Evolutionary conservation across 2,888 invertebrate genomes (phyloP).

Genomic region (Pasiphila rectangulata): DNA sequence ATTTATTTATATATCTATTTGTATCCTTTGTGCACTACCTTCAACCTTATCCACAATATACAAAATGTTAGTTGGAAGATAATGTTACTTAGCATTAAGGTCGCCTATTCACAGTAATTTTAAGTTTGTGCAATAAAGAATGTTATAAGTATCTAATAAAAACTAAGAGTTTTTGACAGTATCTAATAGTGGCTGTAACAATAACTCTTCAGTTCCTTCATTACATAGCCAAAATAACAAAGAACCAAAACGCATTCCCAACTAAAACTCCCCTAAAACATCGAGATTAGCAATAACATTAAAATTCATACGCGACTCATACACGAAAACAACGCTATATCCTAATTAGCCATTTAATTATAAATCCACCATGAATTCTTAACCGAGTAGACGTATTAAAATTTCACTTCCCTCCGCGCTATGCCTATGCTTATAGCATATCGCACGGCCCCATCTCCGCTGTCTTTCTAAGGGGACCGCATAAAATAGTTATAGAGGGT

Average conservation of each 20-base stretch:
- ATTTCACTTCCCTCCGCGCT: constrained; percentile 72
- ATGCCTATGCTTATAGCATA: constrained; percentile 69
- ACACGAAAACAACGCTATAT: constrained; percentile 63
- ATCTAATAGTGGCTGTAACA: too few species aligned
- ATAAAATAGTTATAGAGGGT: constrained; percentile 80
- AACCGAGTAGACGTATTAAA: constrained; percentile 76
- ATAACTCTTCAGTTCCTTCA: too few species aligned
- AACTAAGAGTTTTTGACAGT: too few species aligned
- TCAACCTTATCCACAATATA: too few species aligned
- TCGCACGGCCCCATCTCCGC: constrained; percentile 73
- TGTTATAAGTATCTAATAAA: too few species aligned
- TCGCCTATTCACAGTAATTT: too few species aligned
- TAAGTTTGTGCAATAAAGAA: too few species aligned
- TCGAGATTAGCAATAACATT: constrained; percentile 45
- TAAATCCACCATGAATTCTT: constrained; percentile 78
- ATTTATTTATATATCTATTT: too few species aligned
- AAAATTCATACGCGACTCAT: constrained; percentile 56
- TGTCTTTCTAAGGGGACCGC: constrained; percentile 80
- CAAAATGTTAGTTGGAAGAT: too few species aligned
- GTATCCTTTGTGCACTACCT: too few species aligned
- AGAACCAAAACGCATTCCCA: constrained; percentile 22
- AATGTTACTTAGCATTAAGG: too few species aligned
- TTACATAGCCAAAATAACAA: constrained; percentile 1
- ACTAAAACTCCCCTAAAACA: constrained; percentile 37
- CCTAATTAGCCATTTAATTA: constrained; percentile 77